Evolutionary conservation across 2,797 vertebrate species (phyloP).

Genomic region (Prionace glauca): DNA sequence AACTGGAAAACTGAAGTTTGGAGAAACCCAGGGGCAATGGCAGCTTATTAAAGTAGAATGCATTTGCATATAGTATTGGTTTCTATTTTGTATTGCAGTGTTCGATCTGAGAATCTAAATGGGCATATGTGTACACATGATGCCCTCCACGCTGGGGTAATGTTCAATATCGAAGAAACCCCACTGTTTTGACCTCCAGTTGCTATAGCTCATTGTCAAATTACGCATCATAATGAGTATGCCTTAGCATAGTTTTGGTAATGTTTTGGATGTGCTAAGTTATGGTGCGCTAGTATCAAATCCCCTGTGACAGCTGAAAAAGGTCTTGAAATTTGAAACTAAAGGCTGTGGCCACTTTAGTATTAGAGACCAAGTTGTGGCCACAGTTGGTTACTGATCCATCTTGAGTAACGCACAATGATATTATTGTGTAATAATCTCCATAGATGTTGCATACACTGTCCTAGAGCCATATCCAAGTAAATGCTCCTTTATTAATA

Average conservation of each 20-base stretch:
- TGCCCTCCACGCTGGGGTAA: not conserved
- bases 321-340: not conserved
- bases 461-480: not conserved
- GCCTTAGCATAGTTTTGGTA: not conserved
- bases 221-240: too few relatives aligned
- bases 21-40: too few relatives aligned
- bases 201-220: not conserved
- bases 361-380: not conserved
- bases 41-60: too few relatives aligned
- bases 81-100: not conserved
- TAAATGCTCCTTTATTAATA: not conserved
- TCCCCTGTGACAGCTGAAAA: not conserved
- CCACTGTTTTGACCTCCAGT: too few relatives aligned
- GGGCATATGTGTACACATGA: not conserved
- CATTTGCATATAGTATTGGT: too few relatives aligned
- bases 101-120: not conserved
- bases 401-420: not conserved
- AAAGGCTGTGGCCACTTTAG: not conserved
- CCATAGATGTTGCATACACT: not conserved
- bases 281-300: not conserved
- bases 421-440: not conserved
- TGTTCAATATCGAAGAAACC: too few relatives aligned
- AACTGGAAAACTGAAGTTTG: too few relatives aligned
- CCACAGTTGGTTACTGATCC: not conserved
- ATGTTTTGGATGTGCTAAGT: not conserved